phyloP scores from a whole-genome alignment of 2,888 invertebrate species.

The Plutella xylostella region DNA sequence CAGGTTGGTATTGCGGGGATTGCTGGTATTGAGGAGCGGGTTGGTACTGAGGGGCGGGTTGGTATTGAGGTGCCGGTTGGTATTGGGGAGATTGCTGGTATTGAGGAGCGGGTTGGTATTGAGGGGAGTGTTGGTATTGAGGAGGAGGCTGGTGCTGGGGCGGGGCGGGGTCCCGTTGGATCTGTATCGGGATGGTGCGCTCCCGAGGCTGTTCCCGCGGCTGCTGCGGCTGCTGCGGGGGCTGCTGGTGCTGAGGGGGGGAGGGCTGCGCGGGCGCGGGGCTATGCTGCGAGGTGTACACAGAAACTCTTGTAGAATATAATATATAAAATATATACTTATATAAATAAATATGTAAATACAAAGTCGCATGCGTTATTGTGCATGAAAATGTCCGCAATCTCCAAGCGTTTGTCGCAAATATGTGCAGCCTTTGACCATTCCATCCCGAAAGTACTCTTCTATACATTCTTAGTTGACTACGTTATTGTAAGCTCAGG shows the following conservation, averaged over 20 bases:
- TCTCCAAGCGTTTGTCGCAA: slow-evolving; percentile 31
- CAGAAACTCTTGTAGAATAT: background rate
- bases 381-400: slow-evolving; percentile 21
- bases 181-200: slow-evolving; percentile 16
- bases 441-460: background rate
- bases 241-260: slow-evolving; percentile 25
- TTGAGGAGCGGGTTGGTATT: slow-evolving; percentile 22
- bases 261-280: slow-evolving; percentile 63
- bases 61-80: slow-evolving; percentile 6
- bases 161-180: slow-evolving; percentile 12
- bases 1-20: slow-evolving; percentile 14
- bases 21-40: slow-evolving; percentile 17
- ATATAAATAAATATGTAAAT: background rate
- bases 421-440: slow-evolving; percentile 42
- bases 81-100: slow-evolving; percentile 24
- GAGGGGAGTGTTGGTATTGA: slow-evolving; percentile 14
- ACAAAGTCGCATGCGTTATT: background rate
- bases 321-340: background rate
- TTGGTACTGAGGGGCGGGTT: slow-evolving; percentile 11
- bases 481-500: slow-evolving; percentile 7
- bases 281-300: slow-evolving; percentile 38
- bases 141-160: background rate
- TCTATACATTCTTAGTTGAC: background rate
- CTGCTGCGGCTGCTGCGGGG: slow-evolving; percentile 14
- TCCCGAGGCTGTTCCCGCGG: background rate